Base-by-base conservation (phyloP, 1,140 invertebrate genomes). In the Apis laboriosa region DNA sequence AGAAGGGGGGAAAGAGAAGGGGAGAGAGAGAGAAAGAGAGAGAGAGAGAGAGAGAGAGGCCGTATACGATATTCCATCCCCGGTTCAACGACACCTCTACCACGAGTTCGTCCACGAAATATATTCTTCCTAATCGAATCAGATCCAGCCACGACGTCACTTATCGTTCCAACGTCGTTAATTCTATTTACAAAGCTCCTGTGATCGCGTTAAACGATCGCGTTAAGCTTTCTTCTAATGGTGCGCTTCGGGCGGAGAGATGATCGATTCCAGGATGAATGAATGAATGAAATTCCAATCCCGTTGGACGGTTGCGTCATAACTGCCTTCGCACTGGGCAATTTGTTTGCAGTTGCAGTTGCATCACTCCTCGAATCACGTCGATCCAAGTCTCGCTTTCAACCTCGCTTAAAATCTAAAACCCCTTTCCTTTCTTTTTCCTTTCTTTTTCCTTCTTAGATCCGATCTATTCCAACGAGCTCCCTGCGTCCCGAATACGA, bases 91-190 rank as follows among this genome's bases (percentile, higher is more conserved):
- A 71, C 81, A 87, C 28, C 53, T n/a, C 19, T 71, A 72, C 64
- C 66, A 71, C 82, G 74, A 66, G 63, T 19, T 75, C 21, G 17
- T 12, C 60, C 56, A 56, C 80, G 63, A 91, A 90, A 91, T 86
- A 87, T 84, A 88, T 34, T 34, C 89, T 93, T 93, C 88, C 86
- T 93, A 93, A 93, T 93, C 92, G 88, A 92, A 92, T 93, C 91
- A 93, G 88, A 92, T 91, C 84, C 86, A 89, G 72, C 71, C 58
- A 77, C 82, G 82, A 83, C 88, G 89, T 88, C 88, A 92, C 90
- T 93, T 92, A 92, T 93, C 90, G 88, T 90, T 86, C 77, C 88
- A 83, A 78, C 86, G 88, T 90, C 85, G 88, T 92, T 93, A 92
- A 92, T 93, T 91, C 86, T 89, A 92, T 92, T 93, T 92, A 88